phyloP scores from a whole-genome alignment of 2,113 vertebrate species.

The Colinus virginianus region DNA sequence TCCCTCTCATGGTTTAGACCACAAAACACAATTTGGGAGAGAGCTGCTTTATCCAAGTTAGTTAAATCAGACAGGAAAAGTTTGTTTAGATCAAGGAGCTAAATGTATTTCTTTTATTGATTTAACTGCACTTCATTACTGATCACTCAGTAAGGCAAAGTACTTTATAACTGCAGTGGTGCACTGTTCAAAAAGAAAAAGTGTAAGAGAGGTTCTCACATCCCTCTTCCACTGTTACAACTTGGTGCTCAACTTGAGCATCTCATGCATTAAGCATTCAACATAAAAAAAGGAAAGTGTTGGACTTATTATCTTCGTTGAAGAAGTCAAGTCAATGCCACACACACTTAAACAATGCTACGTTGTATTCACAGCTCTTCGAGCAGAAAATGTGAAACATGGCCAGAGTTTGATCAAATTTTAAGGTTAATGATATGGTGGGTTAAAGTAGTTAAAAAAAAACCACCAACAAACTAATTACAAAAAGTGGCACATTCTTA shows the following conservation, averaged over 20 bases:
- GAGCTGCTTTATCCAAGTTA: not conserved
- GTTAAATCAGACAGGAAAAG: not conserved
- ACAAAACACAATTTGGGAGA: not conserved
- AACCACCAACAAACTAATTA: not conserved
- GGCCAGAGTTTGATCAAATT: not conserved
- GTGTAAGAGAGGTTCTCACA: not conserved
- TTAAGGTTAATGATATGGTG: conserved; percentile 38
- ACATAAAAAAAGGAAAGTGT: conserved; percentile 4
- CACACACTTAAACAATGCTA: conserved; percentile 20
- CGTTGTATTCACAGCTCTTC: conserved; percentile 21
- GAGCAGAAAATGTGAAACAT: conserved; percentile 13
- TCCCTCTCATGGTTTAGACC: conserved; percentile 37
- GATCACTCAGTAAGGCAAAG: not conserved
- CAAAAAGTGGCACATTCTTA: not conserved
- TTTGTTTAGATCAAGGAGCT: not conserved
- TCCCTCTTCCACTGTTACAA: not conserved
- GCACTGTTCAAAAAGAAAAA: not conserved
- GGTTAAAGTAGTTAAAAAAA: not conserved
- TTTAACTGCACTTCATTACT: not conserved
- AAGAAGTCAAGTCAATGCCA: not conserved
- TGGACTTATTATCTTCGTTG: not conserved
- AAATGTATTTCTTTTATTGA: not conserved
- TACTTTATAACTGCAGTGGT: not conserved
- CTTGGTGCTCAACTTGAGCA: not conserved
- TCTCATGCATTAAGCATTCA: not conserved